Evolutionary conservation across 2,888 invertebrate genomes (phyloP), one percentile per base, ranked within the genome.

Genomic region (Eristalis pertinax): DNA sequence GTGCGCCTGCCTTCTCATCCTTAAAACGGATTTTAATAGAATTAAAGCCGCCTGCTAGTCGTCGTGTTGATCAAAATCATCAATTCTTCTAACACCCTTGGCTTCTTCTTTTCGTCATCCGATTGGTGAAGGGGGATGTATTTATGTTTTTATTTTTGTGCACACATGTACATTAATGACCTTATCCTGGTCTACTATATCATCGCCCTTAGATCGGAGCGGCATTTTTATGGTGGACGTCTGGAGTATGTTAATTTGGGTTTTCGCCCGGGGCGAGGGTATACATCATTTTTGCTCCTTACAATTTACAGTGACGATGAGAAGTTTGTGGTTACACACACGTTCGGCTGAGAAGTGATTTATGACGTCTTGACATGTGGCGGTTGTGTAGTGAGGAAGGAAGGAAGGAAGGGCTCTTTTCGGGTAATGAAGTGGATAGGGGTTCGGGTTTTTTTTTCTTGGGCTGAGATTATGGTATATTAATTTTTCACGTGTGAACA

Each of bases 11-110:
- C 50, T 62, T 29, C 64, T 73, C 87, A 84, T 79, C 76, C 79
- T 79, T 75, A 69, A 76, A 87, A 79, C 72, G 32, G 64, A 50
- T 79, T 87, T 84, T 80, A 68, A 72, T 79, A 72, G 72, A 84
- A 84, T 87, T 87, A 79, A 76, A 76, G 75, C 72, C 79, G 75
- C 76, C 72, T 13, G 38, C 22, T 24, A 24, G 58, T 64, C 70
- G 70, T 24, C 68, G 68, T 76, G 81, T 81, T 85, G 80, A 81
- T 86, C 69, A 38, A 65, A 76, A 83, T 78, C 69, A 74, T 81
- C 76, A 67, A 76, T 41, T 72, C 41, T 67, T 64, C 69, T 38
- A 60, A 41, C 19, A n/a, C n/a, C 8, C 50, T 19, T 32, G 32
- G 7, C 19, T 19, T 24, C n/a, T 2, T 2, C 24, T 11, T n/a